Conservation (phyloP, 2,888 invertebrate genomes). For the Clunio marinus region DNA sequence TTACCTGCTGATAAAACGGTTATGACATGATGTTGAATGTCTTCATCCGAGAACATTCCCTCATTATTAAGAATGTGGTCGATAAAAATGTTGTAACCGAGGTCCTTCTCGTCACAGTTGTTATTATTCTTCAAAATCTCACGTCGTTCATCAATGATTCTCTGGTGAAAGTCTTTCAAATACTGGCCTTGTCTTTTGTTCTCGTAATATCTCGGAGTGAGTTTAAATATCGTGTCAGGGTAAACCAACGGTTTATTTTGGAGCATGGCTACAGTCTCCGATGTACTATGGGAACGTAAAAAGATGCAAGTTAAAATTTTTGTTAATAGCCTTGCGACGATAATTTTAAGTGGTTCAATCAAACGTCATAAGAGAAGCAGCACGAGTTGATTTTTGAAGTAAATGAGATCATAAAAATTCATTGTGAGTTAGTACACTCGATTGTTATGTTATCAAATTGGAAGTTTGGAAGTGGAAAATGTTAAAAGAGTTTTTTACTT, state of each 20-base stretch:
- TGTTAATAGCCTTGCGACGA: neutral
- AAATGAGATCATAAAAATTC: too few relatives aligned
- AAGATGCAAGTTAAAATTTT: neutral
- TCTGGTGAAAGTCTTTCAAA: slow-evolving; percentile 26
- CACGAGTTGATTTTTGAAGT: too few relatives aligned
- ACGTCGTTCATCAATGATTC: slow-evolving; percentile 35
- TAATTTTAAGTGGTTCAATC: too few relatives aligned
- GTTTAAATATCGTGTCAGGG: slow-evolving; percentile 32
- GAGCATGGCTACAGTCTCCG: slow-evolving; percentile 20
- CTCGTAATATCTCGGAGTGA: slow-evolving; percentile 26
- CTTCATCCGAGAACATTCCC: slow-evolving; percentile 31
- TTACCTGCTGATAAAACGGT: slow-evolving; percentile 35
- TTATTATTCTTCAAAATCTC: slow-evolving; percentile 22
- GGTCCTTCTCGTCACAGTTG: neutral
- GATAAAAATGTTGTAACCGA: slow-evolving; percentile 33
- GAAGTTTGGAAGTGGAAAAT: too few relatives aligned
- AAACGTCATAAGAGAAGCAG: too few relatives aligned
- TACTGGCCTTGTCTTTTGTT: slow-evolving; percentile 4
- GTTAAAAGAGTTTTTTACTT: too few relatives aligned
- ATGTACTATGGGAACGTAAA: slow-evolving; percentile 8
- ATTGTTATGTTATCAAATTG: too few relatives aligned
- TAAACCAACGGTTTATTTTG: slow-evolving; percentile 30
- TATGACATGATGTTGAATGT: slow-evolving; percentile 32
- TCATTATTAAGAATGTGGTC: slow-evolving; percentile 32
- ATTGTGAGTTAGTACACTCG: too few relatives aligned